Evolutionary conservation across 2,888 invertebrate species (phyloP).

Genomic region (Hydroisotoma schaefferi): DNA sequence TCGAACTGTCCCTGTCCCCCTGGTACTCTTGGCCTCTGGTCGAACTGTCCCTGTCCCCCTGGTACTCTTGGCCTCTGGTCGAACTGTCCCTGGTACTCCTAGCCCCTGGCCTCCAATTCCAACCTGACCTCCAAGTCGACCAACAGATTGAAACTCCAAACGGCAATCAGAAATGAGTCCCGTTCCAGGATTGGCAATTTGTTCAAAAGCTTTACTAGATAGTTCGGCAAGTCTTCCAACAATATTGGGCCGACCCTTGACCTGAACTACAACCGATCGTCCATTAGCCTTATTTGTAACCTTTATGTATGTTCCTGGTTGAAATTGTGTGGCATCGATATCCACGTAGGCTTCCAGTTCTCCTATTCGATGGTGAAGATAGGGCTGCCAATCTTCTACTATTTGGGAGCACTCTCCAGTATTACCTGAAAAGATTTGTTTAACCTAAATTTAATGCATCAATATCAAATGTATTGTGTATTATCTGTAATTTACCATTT

Average conservation of each 20-base stretch:
- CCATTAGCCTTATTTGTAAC: constrained; percentile 24
- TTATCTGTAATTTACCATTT: background rate
- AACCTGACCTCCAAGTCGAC: background rate
- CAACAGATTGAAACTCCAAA: background rate
- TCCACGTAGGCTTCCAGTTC: no score
- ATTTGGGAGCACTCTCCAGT: no score
- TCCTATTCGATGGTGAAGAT: no score
- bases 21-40: no score
- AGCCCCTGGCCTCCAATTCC: background rate
- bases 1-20: no score
- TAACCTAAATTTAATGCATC: background rate
- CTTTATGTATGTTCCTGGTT: constrained; percentile 22
- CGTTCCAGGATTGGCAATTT: constrained; percentile 23
- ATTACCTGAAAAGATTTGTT: no score
- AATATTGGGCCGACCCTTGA: constrained; percentile 24
- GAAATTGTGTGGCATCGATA: no score
- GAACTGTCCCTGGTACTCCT: no score
- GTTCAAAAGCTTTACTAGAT: constrained; percentile 31
- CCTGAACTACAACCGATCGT: constrained; percentile 25
- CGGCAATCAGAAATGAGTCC: constrained; percentile 31
- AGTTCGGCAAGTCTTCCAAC: constrained; percentile 35
- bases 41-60: no score
- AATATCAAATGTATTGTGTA: background rate
- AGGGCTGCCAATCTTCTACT: no score
- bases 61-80: no score